Evolutionary conservation across 2,113 vertebrate genomes (phyloP), one percentile per base, ranked within the genome.

Genomic region (Cyanocitta stelleri): DNA sequence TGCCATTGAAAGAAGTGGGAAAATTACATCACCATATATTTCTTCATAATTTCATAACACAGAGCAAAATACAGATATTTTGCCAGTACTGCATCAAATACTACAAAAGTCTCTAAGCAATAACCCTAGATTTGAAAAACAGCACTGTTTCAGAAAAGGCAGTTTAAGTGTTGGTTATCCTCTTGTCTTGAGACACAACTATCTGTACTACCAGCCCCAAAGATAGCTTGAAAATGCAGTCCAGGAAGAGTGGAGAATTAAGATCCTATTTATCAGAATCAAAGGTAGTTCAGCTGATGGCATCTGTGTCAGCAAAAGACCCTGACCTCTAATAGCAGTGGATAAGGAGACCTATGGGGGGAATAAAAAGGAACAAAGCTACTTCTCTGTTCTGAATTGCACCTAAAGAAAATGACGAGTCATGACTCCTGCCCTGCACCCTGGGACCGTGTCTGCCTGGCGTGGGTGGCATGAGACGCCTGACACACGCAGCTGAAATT

Each of bases 401-500:
- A 58, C 29, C n/a, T 43, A 14, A 44, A 89, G 37, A 26, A 58
- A 76, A 39, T 8, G 39, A 51, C 44, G 79, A 9, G 16, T 46
- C 30, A 3, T 32, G 49, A 27, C 35, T 64, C 39, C 18, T 64
- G 63, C 71, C 51, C 67, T 55, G 66, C 66, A 46, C 29, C 13
- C 55, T 63, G 59, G 67, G 46, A 51, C 33, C 0, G 0, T 32
- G 21, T 30, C 74, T 55, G 39, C 73, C 61, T 49, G 48, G 62
- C 0, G 0, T 33, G 52, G 33, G 71, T 64, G 63, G 35, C 69
- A 35, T 0, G 1, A 67, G 66, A 48, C 58, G 44, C 62, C n/a
- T 46, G 55, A 24, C n/a, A 23, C 14, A 21, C 35, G 41, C 3
- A 32, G 59, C 32, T 66, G 74, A 69, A 86, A 30, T 2, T 17